Base-by-base conservation (phyloP, 2,888 invertebrate species). In the Temnothorax rugatulus region DNA sequence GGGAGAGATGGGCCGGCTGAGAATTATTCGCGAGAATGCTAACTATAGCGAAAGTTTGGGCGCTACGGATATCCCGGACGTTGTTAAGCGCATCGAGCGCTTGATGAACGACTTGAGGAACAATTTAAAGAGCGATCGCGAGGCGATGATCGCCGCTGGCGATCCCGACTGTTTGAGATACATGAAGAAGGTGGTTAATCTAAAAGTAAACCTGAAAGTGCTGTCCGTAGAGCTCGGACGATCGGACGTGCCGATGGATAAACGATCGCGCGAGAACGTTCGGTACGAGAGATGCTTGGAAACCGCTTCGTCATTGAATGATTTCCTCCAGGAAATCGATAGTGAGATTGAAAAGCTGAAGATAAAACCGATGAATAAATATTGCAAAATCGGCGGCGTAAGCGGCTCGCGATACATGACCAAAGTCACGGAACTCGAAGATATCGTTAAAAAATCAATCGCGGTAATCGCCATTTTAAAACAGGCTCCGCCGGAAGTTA, bases 61-160 rank as follows among this genome's bases (percentile, higher is more conserved):
- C 41, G 29, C n/a, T 1, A 2, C 9, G 13, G 76, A 57, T 4
- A 54, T 47, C 25, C 57, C 44, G 4, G 52, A 64, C 29, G 75
- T 59, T 7, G 47, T 90, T 0, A 71, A 18, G 3, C 82, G 81
- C 29, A 71, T 88, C n/a, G 85, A 87, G 5, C 59, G 29, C 9
- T 41, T 88, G 63, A 86, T 88, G 41, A 86, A 83, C 59, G 85
- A 90, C 25, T 52, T 92, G 84, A 82, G 38, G 38, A 73, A 71
- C 18, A 92, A 89, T 25, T 25, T 92, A 71, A 88, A 29, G 15
- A 90, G 88, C 82, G 92, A 92, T 79, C 86, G 84, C 7, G 79
- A 88, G 1, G 91, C 91, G 5, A 64, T 92, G 41, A 74, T 90
- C 4, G 63, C 83, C 2, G 84, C 84, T 7, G 92, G 89, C 8